A percentile compares a stretch with the other conserved stretches of the same genome.
Evolutionary conservation across 1,140 invertebrate genomes (phyloP).

Genomic region (Sycophila sp.): DNA sequence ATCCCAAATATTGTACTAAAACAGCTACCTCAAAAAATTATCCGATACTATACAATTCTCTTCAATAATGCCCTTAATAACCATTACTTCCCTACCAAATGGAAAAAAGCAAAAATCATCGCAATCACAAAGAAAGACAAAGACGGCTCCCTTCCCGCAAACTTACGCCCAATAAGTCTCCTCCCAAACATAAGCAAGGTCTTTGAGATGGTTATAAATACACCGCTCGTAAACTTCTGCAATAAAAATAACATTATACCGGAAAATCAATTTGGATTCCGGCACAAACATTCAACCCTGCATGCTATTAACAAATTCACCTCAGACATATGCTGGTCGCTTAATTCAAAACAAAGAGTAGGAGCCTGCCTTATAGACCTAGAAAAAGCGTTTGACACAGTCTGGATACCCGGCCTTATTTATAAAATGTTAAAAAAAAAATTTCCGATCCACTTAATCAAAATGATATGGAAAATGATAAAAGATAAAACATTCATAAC

Average conservation of each 20-base stretch:
- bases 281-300: conserved; percentile 26
- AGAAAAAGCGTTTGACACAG: background rate
- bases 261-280: conserved; percentile 40
- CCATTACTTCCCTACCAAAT: background rate
- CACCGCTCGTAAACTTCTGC: background rate
- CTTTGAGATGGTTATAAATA: conserved; percentile 27
- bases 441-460: background rate
- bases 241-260: conserved; percentile 30
- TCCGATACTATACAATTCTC: background rate
- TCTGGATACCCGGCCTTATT: background rate
- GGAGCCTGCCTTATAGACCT: background rate
- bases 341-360: background rate
- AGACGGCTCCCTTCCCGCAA: background rate
- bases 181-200: conserved; percentile 36
- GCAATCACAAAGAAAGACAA: background rate
- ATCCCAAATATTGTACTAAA: conserved; percentile 9
- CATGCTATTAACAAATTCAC: conserved; percentile 24
- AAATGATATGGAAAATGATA: background rate
- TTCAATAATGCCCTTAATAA: conserved; percentile 5
- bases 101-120: conserved; percentile 4
- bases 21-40: background rate
- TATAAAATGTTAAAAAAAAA: background rate
- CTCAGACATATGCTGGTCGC: conserved; percentile 24
- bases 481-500: background rate
- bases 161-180: conserved; percentile 35